A percentile compares a stretch with the other conserved stretches of the same genome.
These are phyloP conservation scores for Macrochelys suwanniensis DNA, from an alignment of 2,797 vertebrate species.

Conservation along the genomic window DNA sequence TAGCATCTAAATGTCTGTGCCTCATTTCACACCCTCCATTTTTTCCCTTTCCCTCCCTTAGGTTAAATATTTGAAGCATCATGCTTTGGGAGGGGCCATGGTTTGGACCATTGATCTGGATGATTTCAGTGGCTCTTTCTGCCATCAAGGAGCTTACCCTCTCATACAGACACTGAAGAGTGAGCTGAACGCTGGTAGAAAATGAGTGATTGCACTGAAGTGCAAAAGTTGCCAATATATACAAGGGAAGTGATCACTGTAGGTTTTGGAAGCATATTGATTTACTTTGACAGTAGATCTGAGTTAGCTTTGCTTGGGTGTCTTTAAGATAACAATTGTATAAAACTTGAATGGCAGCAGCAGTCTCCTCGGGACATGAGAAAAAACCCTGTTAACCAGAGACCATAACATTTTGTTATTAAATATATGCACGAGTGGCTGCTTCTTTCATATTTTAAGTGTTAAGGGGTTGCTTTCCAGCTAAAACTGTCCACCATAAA, in stretches of 20 bases:
- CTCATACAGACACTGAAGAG: constrained; percentile 35
- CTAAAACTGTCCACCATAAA: neutral
- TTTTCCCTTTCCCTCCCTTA: neutral
- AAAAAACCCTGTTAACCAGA: neutral
- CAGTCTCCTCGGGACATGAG: neutral
- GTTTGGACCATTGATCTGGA: constrained; percentile 31
- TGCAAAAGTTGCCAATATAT: neutral
- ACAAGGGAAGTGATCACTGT: neutral
- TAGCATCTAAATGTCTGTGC: neutral
- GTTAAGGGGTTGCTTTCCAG: neutral
- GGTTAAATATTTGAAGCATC: constrained; percentile 33
- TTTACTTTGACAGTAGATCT: neutral
- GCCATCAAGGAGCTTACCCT: constrained; percentile 13
- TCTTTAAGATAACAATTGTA: neutral
- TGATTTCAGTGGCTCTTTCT: constrained; percentile 45
- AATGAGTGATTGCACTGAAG: neutral
- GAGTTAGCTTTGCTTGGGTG: neutral
- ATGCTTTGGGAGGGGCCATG: constrained; percentile 22
- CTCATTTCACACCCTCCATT: neutral
- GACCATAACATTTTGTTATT: neutral
- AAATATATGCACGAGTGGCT: neutral
- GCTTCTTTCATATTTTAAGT: neutral
- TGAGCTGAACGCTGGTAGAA: neutral
- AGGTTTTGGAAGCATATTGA: neutral
- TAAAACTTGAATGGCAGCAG: neutral